Base-by-base conservation (phyloP, 2,113 vertebrate genomes). In the Hoplias malabaricus region DNA sequence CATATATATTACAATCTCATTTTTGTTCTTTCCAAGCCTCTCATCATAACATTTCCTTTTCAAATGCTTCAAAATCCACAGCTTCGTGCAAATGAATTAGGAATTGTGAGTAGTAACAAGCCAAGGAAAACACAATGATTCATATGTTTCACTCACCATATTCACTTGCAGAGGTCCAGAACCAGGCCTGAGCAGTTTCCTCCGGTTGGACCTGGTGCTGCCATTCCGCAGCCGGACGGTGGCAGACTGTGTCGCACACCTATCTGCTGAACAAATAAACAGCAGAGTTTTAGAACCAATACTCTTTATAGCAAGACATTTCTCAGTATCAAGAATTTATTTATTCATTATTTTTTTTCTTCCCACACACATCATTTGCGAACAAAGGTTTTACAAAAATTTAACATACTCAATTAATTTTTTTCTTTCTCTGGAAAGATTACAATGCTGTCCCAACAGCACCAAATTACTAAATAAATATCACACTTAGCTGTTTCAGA, bases 111-210 rank as follows among this genome's bases (percentile, higher is more conserved):
- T 9, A 19, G 29, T 19, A 21, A 48, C 31, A 23, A n/a, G n/a
- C 2, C 7, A 66, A 8, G 7, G 25, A 6, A 25, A 23, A 69
- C n/a, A n/a, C n/a, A 29, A 54, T 38, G 16, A 40, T 2, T 19
- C 6, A 16, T n/a, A 2, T 3, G 27, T 9, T 25, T 57, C 33
- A 78, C 75, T 81, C 27, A 84, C 82, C 65, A 74, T 66, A 54
- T 81, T 93, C 82, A 95, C 92, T 50, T 93, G 93, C 63, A 95
- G 90, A 25, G 95, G 93, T 82, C 95, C 93, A 21, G 94, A 94
- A 63, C 94, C 93, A 10, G 93, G 91, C 86, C 92, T 93, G 53
- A 95, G 82, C 61, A 92, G 85, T 72, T 93, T 95, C 87, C 90
- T 90, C 66, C 86, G 86, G 78, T 84, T 89, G 75, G 88, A 88